Base-by-base conservation (phyloP, 2,113 vertebrate species). In the Aegithalos caudatus region DNA sequence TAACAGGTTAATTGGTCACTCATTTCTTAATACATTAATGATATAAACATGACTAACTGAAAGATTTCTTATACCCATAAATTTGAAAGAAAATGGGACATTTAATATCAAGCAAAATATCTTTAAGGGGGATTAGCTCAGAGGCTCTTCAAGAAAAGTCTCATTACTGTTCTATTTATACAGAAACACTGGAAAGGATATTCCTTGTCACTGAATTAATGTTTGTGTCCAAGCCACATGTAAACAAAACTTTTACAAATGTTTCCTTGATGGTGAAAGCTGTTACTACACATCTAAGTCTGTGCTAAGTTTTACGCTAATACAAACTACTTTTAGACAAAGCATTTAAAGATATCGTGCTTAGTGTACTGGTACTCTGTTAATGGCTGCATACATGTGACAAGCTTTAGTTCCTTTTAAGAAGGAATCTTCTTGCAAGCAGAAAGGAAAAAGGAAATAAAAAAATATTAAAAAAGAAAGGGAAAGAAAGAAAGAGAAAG, bases 401-500 rank as follows among this genome's bases (percentile, higher is more conserved):
- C 10, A 53, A 3, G 25, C 4, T 29, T 76, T 45, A 27, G n/a
- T 8, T 62, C 10, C 15, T 60, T 71, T 16, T 29, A 12, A 86
- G 18, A 7, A 82, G 18, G 28, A 2, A 60, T 50, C 7, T 45
- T 58, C 16, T 11, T 45, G 22, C 4, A 40, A 12, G 2, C 3
- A 23, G 14, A 40, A 61, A 29, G 20, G 6, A 23, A 35, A n/a
- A 37, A 6, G 2, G 5, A 35, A 13, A 8, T 7, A 2, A 12
- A 17, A 18, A 3, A 14, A 27, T 11, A 17, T 8, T 5, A 7
- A 6, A 23, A 22, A 20, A 6, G 6, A 12, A 2, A 27, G 7
- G 8, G 5, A 10, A 1, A 1, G 12, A 6, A 10, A 6, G 13
- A 2, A 5, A 38, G 16, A 31, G 20, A 56, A 19, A 56, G 21